Base-by-base conservation (phyloP, 2,113 vertebrate species). In the Ivindomyrus marchei region DNA sequence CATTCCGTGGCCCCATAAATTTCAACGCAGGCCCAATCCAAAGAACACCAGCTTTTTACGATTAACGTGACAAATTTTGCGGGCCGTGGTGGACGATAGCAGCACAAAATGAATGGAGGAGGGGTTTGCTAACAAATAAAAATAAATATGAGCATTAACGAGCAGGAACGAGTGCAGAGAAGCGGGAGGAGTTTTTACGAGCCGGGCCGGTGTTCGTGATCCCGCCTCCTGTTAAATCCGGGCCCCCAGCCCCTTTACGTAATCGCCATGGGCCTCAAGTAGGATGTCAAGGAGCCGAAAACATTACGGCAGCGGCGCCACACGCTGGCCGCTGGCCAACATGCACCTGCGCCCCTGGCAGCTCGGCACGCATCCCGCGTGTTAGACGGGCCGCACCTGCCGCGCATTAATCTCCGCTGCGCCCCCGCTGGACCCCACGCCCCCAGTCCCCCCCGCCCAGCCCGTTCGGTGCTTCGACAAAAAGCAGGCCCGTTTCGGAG, bases 341-440 rank as follows among this genome's bases (percentile, higher is more conserved):
- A 94, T 95, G 94, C 94, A 96, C 95, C 94, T 95, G 95, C 92
- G 91, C 92, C 90, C 93, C 92, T 91, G 93, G 91, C 94, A 94
- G 93, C 92, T 93, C 91, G 90, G 91, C 19, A 19, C 91, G 91
- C 84, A 80, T 11, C 90, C 91, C 92, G 92, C 46, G 93, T 95
- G 94, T 94, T 94, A 95, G 93, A 95, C 94, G 91, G 89, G 88
- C 92, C 90, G 91, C 95, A 95, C 95, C 94, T 95, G 95, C 92
- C 93, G 52, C 88, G 91, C 92, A 93, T 95, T 94, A 92, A 93
- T 93, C 91, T 92, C 92, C 88, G 90, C 92, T 70, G 80, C 89
- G 56, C 91, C 70, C 70, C 70, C 70, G 4, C 15, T n/a, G 31
- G 31, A 13, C 31, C 3, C 70, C 13, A 17, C 31, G 11, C 31